phyloP scores from a whole-genome alignment of 2,113 vertebrate species.

The Anthoscopus minutus region DNA sequence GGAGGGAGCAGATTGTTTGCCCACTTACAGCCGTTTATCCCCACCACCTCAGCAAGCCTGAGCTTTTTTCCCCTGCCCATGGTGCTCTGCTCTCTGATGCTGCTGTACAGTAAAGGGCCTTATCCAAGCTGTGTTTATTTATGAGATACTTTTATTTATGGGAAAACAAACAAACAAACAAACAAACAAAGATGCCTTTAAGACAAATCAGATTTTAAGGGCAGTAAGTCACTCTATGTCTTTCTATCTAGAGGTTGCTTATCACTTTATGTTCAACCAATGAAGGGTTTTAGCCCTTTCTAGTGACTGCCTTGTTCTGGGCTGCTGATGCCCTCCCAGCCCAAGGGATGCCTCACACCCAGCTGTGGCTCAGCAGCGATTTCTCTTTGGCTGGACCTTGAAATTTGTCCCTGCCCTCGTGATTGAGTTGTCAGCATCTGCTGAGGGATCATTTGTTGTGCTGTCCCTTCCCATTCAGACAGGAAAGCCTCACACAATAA shows the following conservation, averaged over 20 bases:
- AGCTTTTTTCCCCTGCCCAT: background rate
- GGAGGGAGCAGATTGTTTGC: no score
- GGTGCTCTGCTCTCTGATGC: background rate
- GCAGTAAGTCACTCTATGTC: background rate
- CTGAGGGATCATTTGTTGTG: conserved; percentile 7
- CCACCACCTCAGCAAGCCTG: background rate
- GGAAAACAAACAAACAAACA: background rate
- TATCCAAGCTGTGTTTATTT: background rate
- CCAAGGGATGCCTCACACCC: background rate
- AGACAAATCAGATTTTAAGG: background rate
- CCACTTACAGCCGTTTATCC: background rate
- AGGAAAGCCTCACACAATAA: conserved; percentile 53
- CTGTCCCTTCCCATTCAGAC: conserved; percentile 22
- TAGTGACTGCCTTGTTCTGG: background rate
- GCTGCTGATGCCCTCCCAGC: background rate
- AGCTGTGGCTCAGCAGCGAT: background rate
- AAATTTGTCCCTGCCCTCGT: background rate
- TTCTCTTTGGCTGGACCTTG: background rate
- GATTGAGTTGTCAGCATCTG: background rate
- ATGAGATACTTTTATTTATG: background rate
- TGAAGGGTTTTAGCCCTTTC: background rate
- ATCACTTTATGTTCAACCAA: background rate
- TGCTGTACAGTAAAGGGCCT: background rate
- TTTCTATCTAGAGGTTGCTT: background rate
- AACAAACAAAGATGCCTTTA: background rate